Evolutionary conservation across 1,140 invertebrate genomes (phyloP).

Genomic region (Ostrea denselamellosa): DNA sequence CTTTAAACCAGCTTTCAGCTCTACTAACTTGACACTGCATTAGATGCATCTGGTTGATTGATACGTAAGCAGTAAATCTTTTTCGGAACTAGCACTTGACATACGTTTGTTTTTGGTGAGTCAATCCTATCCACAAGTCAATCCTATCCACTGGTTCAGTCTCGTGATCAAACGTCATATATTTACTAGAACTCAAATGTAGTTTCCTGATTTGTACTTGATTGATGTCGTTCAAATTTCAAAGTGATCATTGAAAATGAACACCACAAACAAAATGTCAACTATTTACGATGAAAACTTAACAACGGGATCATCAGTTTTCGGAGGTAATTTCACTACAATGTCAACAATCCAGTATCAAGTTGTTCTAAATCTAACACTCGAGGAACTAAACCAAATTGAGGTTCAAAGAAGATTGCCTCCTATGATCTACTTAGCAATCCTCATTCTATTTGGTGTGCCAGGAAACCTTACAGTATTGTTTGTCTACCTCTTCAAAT

Average conservation of each 20-base stretch:
- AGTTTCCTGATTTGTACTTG: too few relatives aligned
- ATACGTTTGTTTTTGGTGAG: not conserved
- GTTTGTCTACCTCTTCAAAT: constrained; percentile 55
- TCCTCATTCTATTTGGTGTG: constrained; percentile 60
- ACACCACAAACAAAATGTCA: not conserved
- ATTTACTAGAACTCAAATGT: too few relatives aligned
- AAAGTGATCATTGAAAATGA: not conserved
- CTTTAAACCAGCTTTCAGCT: too few relatives aligned
- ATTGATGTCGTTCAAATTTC: too few relatives aligned
- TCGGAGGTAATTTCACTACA: not conserved
- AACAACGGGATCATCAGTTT: not conserved
- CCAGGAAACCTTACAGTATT: constrained; percentile 62
- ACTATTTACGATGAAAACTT: not conserved
- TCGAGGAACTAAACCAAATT: constrained; percentile 58
- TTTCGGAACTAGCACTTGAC: constrained; percentile 8
- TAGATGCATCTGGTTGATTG: not conserved
- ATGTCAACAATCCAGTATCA: not conserved
- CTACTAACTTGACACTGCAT: too few relatives aligned
- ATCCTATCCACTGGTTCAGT: too few relatives aligned
- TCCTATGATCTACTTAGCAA: constrained; percentile 57
- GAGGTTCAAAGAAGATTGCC: constrained; percentile 54
- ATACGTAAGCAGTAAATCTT: not conserved
- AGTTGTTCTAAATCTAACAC: not conserved
- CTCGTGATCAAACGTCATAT: too few relatives aligned
- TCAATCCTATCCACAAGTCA: not conserved